A percentile compares a stretch with the other conserved stretches of the same genome.
phyloP scores from a whole-genome alignment of 2,113 vertebrate genomes.

The Sapayoa aenigma region DNA sequence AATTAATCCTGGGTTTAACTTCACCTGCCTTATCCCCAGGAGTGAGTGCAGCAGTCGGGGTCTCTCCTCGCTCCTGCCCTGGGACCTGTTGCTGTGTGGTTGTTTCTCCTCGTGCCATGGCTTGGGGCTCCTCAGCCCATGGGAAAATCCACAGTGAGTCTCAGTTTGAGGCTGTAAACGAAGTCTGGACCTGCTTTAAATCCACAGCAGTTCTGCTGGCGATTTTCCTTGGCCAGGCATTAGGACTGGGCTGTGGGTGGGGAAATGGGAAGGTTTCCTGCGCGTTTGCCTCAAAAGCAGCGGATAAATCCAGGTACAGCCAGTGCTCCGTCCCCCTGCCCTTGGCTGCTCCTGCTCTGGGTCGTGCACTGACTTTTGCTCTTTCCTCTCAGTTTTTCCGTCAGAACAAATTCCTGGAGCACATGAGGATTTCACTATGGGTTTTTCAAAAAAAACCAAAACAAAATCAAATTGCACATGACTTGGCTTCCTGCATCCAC shows the following conservation, averaged over 20 bases:
- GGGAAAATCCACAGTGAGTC: background rate
- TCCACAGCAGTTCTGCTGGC: background rate
- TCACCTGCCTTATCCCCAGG: background rate
- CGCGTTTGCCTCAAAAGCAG: background rate
- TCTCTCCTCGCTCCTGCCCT: background rate
- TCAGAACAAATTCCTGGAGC: background rate
- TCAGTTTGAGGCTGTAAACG: constrained; percentile 7
- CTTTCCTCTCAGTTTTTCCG: background rate
- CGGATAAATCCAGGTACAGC: background rate
- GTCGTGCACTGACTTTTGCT: background rate
- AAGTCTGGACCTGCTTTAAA: background rate
- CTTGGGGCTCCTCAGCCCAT: background rate
- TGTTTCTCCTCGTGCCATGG: background rate
- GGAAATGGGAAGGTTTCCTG: background rate
- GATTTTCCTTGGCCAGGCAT: background rate
- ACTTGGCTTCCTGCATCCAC: constrained; percentile 43
- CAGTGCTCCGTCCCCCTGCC: background rate
- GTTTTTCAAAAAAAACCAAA: background rate
- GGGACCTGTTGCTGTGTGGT: too few species aligned
- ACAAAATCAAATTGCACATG: constrained; percentile 60
- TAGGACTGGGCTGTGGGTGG: background rate
- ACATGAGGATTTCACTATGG: background rate
- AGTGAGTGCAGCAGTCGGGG: rapidly evolving
- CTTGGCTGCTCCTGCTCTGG: background rate
- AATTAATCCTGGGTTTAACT: background rate